phyloP scores from a whole-genome alignment of 2,797 vertebrate species.

The Callimico goeldii region DNA sequence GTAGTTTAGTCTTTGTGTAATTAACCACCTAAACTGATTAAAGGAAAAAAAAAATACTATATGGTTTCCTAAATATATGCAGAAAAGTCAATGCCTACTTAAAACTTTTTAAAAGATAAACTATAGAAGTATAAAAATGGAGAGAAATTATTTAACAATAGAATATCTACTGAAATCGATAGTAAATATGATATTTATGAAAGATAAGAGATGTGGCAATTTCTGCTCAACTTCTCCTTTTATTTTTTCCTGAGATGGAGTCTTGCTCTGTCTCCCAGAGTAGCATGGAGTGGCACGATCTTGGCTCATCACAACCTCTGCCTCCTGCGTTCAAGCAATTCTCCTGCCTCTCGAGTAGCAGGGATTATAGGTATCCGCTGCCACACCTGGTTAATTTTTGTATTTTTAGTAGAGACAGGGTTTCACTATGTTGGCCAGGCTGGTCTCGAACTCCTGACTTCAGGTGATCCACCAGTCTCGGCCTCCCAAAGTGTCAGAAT shows the following conservation, averaged over 20 bases:
- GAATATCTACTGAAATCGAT: neutral
- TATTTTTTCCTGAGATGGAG: no score
- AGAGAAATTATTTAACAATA: neutral
- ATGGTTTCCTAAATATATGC: neutral
- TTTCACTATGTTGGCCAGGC: neutral
- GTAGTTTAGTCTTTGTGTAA: neutral
- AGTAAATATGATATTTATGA: neutral
- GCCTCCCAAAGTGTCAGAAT: neutral
- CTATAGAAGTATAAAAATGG: neutral
- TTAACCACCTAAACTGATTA: neutral
- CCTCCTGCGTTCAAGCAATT: no score
- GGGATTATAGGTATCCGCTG: no score
- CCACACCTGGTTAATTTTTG: neutral
- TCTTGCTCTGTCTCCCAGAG: no score
- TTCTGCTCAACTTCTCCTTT: neutral
- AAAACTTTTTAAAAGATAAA: neutral
- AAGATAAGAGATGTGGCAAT: neutral
- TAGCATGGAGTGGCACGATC: rapidly evolving
- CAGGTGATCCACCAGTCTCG: neutral
- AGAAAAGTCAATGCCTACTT: neutral
- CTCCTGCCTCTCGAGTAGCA: no score
- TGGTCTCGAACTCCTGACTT: neutral
- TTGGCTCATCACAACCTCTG: no score
- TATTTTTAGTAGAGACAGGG: neutral
- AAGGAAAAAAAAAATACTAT: neutral